Evolutionary conservation across 2,888 invertebrate species (phyloP).

Genomic region (Tetragonisca angustula): DNA sequence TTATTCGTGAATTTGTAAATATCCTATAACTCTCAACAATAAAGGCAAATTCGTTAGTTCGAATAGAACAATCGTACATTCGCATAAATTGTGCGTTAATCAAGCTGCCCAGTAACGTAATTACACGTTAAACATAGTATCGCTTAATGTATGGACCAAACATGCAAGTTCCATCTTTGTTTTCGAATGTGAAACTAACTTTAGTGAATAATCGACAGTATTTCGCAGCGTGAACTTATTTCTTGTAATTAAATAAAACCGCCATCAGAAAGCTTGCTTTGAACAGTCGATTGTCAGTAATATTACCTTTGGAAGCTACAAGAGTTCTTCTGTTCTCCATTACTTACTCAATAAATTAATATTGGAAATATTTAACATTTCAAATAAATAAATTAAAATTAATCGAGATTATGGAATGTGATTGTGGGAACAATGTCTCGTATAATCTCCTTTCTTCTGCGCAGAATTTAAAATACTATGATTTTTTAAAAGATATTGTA

Average conservation of each 20-base stretch:
- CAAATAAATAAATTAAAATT: not conserved
- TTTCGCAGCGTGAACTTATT: not conserved
- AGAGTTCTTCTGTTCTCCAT: too few relatives aligned
- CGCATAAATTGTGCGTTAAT: not conserved
- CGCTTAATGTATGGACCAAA: not conserved
- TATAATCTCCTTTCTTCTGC: too few relatives aligned
- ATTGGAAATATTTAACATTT: not conserved
- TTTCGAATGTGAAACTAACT: not conserved
- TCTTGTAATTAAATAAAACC: not conserved
- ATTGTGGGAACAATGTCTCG: not conserved
- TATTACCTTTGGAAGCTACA: too few relatives aligned
- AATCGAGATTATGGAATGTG: fast-evolving
- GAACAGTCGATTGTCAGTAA: not conserved
- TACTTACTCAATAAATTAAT: too few relatives aligned
- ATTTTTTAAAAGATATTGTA: too few relatives aligned
- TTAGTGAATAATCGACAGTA: not conserved
- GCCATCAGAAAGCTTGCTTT: not conserved
- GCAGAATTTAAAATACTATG: too few relatives aligned
- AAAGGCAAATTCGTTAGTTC: not conserved
- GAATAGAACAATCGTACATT: not conserved
- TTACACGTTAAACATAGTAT: not conserved
- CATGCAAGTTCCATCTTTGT: not conserved
- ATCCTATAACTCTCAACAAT: too few relatives aligned
- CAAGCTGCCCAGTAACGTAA: not conserved
- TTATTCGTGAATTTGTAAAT: too few relatives aligned